Conservation (phyloP, 2,113 vertebrate genomes). For the Numida meleagris region DNA sequence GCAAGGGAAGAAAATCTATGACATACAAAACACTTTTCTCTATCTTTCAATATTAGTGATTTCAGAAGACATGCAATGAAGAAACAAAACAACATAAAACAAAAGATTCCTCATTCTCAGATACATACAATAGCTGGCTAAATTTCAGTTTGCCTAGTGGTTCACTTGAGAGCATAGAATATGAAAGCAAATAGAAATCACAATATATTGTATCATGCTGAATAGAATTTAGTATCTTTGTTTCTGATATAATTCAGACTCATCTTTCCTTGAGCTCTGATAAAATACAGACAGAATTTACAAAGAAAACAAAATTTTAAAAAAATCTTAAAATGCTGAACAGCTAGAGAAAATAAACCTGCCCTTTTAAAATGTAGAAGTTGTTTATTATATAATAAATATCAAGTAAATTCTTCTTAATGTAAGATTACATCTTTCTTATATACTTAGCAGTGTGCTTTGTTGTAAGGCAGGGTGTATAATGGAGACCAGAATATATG, state of each 20-base stretch:
- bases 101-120: not conserved
- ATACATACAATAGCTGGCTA: not conserved
- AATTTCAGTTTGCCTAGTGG: not conserved
- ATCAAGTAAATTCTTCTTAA: not conserved
- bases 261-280: not conserved
- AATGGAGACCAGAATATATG: not conserved
- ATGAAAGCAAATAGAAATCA: not conserved
- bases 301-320: fast-evolving
- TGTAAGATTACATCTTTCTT: not conserved
- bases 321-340: not conserved
- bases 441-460: not conserved
- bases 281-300: not conserved
- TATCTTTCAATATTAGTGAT: not conserved
- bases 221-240: not conserved
- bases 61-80: not conserved
- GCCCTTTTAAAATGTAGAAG: not conserved
- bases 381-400: not conserved
- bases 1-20: not conserved
- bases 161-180: not conserved
- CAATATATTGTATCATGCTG: not conserved
- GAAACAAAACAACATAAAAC: not conserved
- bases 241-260: not conserved
- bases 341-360: not conserved
- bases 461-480: not conserved
- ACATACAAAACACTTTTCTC: not conserved